Percentiles rank a stretch among this genome's conserved stretches.
These are phyloP conservation scores for Melitaea athalia DNA, from an alignment of 2,888 invertebrate genomes.

Conservation along the genomic window DNA sequence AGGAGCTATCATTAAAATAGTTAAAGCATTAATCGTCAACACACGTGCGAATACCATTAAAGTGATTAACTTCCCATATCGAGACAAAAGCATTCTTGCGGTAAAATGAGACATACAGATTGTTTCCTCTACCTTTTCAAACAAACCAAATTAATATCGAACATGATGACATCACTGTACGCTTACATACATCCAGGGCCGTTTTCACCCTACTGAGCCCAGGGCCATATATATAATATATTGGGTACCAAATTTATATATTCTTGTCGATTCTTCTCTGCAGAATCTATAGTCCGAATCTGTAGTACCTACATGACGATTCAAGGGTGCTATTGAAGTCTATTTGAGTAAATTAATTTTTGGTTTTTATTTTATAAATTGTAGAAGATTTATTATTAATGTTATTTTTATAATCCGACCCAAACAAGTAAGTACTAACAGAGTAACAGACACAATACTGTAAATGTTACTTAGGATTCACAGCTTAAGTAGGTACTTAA, in stretches of 20 bases:
- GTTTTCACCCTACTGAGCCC: no score
- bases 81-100: conserved; percentile 46
- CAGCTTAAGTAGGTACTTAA: neutral
- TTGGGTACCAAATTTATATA: no score
- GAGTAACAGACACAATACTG: neutral
- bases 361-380: no score
- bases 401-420: neutral
- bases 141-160: conserved; percentile 21
- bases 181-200: neutral
- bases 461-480: neutral
- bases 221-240: no score
- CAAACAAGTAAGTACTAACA: no score
- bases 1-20: conserved; percentile 27
- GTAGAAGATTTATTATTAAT: neutral
- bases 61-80: conserved; percentile 45
- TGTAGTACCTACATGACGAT: no score
- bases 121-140: conserved; percentile 13
- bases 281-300: no score
- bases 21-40: conserved; percentile 18
- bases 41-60: conserved; percentile 48
- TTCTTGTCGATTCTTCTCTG: no score
- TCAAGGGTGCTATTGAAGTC: no score
- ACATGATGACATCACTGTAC: conserved; percentile 12
- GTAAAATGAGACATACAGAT: conserved; percentile 23
- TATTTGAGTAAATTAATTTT: no score